Conservation (phyloP, 2,113 vertebrate species). For the Albula goreensis region DNA sequence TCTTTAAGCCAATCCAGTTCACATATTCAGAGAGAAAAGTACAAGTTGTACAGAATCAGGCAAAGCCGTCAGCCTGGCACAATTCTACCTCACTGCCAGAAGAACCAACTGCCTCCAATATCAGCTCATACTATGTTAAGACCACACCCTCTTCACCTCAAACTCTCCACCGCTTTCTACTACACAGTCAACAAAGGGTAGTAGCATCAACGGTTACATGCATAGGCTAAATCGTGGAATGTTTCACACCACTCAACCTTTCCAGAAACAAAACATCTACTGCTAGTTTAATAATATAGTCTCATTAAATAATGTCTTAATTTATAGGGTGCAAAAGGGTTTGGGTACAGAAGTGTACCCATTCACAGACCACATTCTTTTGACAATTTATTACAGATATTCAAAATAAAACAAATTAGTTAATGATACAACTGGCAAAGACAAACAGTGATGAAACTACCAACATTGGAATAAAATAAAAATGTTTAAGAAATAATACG, state of each 20-base stretch:
- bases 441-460: background rate
- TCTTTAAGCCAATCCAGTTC: background rate
- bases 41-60: background rate
- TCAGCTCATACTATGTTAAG: background rate
- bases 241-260: background rate
- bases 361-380: background rate
- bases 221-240: background rate
- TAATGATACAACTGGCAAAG: background rate
- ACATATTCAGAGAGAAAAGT: background rate
- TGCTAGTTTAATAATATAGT: background rate
- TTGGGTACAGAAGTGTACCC: background rate
- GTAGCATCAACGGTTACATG: background rate
- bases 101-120: background rate
- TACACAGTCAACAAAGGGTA: background rate
- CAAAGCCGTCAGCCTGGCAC: background rate
- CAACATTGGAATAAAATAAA: background rate
- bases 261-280: background rate
- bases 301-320: background rate
- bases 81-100: background rate
- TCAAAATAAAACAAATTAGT: background rate
- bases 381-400: background rate
- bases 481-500: background rate
- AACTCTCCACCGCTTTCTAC: background rate
- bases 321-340: background rate
- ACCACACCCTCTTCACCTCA: background rate